Evolutionary conservation across 2,113 vertebrate species (phyloP).

Genomic region (Pedionomus torquatus): DNA sequence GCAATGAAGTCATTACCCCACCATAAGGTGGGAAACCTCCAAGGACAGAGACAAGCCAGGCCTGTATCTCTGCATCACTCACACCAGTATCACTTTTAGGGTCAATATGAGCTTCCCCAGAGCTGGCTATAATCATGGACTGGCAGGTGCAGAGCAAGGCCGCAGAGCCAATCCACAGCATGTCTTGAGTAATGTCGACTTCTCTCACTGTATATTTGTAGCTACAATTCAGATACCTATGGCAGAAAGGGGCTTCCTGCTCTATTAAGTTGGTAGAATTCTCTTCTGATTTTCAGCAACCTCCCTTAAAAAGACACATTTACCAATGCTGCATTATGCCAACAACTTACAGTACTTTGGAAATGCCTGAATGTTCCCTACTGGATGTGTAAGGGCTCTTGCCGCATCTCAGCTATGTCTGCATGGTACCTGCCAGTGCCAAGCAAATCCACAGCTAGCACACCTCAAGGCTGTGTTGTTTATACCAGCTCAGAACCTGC

Average conservation of each 20-base stretch:
- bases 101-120: neutral
- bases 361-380: neutral
- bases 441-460: neutral
- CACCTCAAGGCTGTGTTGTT: neutral
- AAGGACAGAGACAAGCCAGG: neutral
- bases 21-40: neutral
- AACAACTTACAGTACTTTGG: neutral
- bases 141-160: no score
- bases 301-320: neutral
- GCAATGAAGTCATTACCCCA: neutral
- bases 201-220: neutral
- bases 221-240: neutral
- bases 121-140: neutral
- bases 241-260: neutral
- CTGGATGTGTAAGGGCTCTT: neutral
- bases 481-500: neutral
- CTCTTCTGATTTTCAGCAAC: neutral
- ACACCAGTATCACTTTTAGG: neutral
- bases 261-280: neutral
- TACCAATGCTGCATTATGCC: neutral
- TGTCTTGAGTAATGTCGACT: neutral
- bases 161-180: neutral
- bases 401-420: neutral
- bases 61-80: neutral
- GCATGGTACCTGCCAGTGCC: neutral